Evolutionary conservation across 2,888 invertebrate species (phyloP), one percentile per base, ranked within the genome.

Genomic region (Anthoptus insignis): DNA sequence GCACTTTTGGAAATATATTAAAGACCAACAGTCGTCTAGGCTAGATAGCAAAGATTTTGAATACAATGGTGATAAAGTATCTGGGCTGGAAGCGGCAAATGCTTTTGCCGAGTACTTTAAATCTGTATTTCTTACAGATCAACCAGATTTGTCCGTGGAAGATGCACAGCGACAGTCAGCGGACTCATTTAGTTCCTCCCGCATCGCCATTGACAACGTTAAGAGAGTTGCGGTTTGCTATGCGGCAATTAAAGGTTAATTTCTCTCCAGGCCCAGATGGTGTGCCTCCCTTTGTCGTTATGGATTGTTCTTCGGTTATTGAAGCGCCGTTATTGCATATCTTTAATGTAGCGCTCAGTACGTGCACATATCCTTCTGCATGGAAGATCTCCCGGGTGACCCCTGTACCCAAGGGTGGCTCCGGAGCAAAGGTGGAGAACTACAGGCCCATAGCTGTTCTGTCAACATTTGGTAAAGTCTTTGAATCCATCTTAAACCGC

Each of bases 81-180:
- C 50, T 3, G 57, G 57, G 1, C 2, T 32, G 11, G 47, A 57
- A 11, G 57, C 42, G 3, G 64, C 57, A 11, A 52, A 50, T 42
- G 50, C 57, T 11, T 64, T 64, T 32, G 57, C 64, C 11, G 19
- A 19, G 19, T 64, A 58, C 42, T 58, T 57, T n/a, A 39, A 57
- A 13, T 53, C 53, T 3, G 34, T 59, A 1, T 39, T 57, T 32
- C 29, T 56, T 21, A 4, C 57, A 1, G 34, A 50, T 1, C 21
- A 32, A 3, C 63, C 63, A n/a, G n/a, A 5, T n/a, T 37, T 63
- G 27, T 56, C 56, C 0, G 3, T n/a, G 0, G 13, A 14, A 6
- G 7, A 42, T 3, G 27, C 16, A 1, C 13, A 42, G 13, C 27
- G 27, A 0, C 13, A 42, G 8, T 4, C 34, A 2, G 22, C 16